Conservation (phyloP, 2,113 vertebrate species). For the Sturnira hondurensis region DNA sequence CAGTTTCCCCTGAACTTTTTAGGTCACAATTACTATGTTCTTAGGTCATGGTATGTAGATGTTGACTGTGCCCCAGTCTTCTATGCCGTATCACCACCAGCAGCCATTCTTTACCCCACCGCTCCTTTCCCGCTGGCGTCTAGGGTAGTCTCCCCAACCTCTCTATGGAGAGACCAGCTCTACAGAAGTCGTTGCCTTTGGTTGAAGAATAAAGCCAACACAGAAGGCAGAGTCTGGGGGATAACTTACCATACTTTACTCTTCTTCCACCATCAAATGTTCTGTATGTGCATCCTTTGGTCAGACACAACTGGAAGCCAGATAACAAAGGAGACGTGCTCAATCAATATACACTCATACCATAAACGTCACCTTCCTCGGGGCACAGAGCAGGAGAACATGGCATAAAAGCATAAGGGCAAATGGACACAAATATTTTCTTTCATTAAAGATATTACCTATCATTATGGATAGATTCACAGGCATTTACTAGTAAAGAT, state of each 20-base stretch:
- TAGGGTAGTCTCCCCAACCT: background rate
- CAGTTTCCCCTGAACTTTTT: background rate
- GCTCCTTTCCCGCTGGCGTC: rapidly evolving
- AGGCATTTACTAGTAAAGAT: background rate
- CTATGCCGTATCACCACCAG: background rate
- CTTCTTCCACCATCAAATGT: background rate
- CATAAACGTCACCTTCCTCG: background rate
- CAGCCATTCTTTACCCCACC: background rate
- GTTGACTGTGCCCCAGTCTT: background rate
- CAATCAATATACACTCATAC: background rate
- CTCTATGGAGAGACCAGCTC: background rate
- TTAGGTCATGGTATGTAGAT: background rate
- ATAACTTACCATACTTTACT: rapidly evolving
- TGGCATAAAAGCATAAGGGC: background rate
- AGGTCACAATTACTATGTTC: background rate
- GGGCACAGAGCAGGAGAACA: background rate
- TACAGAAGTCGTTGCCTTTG: background rate
- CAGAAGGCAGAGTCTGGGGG: background rate
- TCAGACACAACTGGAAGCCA: background rate
- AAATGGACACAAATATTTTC: background rate
- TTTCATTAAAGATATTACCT: background rate
- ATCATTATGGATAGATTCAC: background rate
- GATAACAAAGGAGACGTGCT: background rate
- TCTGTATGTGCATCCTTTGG: background rate
- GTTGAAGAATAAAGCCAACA: background rate